Conservation (phyloP, 2,113 vertebrate species). For the Phycodurus eques region DNA sequence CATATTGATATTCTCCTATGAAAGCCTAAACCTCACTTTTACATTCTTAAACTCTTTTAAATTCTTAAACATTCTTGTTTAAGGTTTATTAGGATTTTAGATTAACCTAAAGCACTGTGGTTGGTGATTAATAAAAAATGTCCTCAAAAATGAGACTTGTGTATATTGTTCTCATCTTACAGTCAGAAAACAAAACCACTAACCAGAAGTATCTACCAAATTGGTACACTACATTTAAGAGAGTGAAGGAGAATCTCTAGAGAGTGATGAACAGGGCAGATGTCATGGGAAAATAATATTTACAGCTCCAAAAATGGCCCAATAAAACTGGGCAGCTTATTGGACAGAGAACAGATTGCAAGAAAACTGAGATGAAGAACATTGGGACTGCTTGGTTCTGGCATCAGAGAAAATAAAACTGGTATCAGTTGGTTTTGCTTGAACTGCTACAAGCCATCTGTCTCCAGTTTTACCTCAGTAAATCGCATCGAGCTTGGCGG, state of each 20-base stretch:
- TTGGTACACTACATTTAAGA: no score
- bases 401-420: constrained; percentile 31
- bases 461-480: constrained; percentile 51
- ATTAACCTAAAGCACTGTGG: no score
- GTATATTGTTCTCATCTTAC: no score
- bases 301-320: background rate
- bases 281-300: constrained; percentile 3
- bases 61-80: no score
- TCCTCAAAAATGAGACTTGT: no score
- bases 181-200: no score
- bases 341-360: constrained; percentile 1
- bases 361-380: constrained; percentile 20
- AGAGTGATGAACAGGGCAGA: background rate
- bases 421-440: constrained; percentile 39
- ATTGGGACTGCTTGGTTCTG: constrained; percentile 34
- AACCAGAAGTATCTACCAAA: no score
- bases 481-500: constrained; percentile 43
- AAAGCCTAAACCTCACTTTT: no score
- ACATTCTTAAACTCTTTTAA: no score
- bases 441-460: constrained; percentile 60
- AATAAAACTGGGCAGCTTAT: background rate
- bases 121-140: no score
- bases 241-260: background rate
- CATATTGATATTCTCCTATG: no score
- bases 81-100: no score